Percentiles rank a stretch among this genome's conserved stretches.
phyloP scores from a whole-genome alignment of 2,797 vertebrate genomes.

The Myotis vivesi region DNA sequence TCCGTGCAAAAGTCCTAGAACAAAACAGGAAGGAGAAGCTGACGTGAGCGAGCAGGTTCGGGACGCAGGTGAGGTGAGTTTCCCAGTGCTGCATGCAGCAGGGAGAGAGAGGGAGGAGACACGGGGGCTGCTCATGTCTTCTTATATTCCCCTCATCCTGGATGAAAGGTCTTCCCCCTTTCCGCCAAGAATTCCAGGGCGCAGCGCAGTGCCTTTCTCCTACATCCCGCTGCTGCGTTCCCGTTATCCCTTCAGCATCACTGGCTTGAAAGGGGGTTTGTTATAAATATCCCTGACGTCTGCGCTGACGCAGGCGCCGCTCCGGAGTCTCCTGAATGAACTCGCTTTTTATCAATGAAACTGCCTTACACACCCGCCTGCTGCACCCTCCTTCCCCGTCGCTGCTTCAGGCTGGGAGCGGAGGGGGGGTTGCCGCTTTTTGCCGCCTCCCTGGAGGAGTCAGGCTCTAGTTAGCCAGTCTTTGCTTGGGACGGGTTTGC shows the following conservation, averaged over 20 bases:
- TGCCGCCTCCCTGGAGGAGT: background rate
- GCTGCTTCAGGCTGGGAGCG: background rate
- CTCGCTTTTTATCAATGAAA: conserved; percentile 97
- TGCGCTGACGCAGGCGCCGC: conserved; percentile 95
- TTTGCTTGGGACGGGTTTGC: conserved; percentile 9
- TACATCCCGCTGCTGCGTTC: conserved; percentile 62
- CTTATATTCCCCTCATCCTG: background rate
- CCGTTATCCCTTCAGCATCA: conserved; percentile 80
- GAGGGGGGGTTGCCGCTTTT: background rate
- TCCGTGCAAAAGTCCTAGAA: conserved; percentile 93
- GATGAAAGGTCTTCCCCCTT: conserved; percentile 22
- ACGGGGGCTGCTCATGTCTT: background rate
- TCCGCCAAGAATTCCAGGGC: conserved; percentile 39
- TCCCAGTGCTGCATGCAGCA: conserved; percentile 46
- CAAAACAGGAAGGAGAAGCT: conserved; percentile 47
- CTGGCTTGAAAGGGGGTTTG: conserved; percentile 90
- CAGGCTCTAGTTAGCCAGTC: background rate
- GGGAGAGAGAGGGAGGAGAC: background rate
- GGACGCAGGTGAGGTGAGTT: conserved; percentile 1
- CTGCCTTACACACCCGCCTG: conserved; percentile 85
- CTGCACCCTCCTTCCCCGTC: conserved; percentile 61
- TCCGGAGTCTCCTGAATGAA: conserved; percentile 99
- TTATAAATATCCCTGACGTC: conserved; percentile 98
- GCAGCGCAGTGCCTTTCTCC: conserved; percentile 28
- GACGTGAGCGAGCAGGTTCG: conserved; percentile 54